Conservation (phyloP, 2,888 invertebrate species). For the Axea sp. region DNA sequence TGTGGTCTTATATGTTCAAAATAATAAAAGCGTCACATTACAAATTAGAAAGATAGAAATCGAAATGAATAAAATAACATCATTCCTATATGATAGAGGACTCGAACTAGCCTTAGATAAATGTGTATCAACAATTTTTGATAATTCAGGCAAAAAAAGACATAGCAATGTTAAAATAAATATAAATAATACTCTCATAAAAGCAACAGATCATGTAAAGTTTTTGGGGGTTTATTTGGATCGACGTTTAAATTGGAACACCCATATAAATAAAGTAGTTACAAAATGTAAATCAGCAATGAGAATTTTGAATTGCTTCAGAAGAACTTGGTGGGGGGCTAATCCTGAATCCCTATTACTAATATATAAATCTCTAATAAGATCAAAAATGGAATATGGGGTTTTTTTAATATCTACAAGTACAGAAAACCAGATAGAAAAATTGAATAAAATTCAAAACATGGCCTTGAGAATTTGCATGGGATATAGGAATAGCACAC, state of each 20-base stretch:
- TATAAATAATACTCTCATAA: neutral
- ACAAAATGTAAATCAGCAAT: constrained; percentile 4
- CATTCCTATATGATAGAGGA: neutral
- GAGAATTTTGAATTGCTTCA: constrained; percentile 31
- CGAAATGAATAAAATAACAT: neutral
- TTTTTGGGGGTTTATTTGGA: constrained; percentile 32
- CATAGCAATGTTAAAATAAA: neutral
- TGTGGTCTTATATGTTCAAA: too few species aligned
- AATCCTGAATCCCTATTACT: constrained; percentile 7
- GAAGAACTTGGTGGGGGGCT: constrained; percentile 46
- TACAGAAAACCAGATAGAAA: neutral
- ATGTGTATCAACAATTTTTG: constrained; percentile 30
- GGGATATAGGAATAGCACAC: constrained; percentile 45
- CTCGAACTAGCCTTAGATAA: constrained; percentile 30
- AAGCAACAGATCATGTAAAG: constrained; percentile 1
- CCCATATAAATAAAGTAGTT: constrained; percentile 8
- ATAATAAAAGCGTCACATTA: too few species aligned
- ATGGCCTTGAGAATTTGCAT: constrained; percentile 35
- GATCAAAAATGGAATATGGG: constrained; percentile 36
- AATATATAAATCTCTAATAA: constrained; percentile 16
- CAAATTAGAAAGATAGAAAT: too few species aligned
- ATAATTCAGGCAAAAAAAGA: neutral
- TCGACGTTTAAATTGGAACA: constrained; percentile 19
- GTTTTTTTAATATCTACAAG: constrained; percentile 10
- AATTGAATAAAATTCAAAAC: constrained; percentile 27